Evolutionary conservation across 2,113 vertebrate genomes (phyloP).

Genomic region (Phalacrocorax aristotelis): DNA sequence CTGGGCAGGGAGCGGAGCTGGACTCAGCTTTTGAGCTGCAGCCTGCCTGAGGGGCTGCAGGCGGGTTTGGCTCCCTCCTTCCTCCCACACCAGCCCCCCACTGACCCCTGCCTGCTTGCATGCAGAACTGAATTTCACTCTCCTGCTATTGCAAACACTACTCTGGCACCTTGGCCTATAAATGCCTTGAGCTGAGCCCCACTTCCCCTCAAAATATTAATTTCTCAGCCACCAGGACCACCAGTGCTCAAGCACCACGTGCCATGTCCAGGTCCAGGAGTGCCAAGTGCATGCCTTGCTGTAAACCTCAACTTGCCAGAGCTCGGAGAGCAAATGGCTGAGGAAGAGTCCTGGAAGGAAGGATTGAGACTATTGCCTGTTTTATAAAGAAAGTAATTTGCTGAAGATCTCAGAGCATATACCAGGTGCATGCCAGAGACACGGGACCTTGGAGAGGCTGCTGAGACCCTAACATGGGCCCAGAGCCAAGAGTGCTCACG

Average conservation of each 20-base stretch:
- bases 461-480: fast-evolving
- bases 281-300: neutral
- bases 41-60: neutral
- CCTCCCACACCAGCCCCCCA: no score
- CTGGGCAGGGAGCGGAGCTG: neutral
- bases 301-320: neutral
- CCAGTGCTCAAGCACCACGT: fast-evolving
- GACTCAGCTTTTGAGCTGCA: neutral
- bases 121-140: neutral
- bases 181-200: neutral
- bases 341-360: neutral
- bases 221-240: neutral
- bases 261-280: neutral
- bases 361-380: neutral
- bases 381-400: neutral
- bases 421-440: neutral
- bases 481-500: neutral
- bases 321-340: neutral
- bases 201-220: neutral
- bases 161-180: neutral
- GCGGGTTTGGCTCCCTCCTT: neutral
- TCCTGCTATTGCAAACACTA: neutral
- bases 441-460: neutral
- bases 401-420: neutral
- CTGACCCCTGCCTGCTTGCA: fast-evolving